These are phyloP conservation scores for Bucorvus abyssinicus DNA, from an alignment of 2,797 vertebrate species.

Conservation along the genomic window DNA sequence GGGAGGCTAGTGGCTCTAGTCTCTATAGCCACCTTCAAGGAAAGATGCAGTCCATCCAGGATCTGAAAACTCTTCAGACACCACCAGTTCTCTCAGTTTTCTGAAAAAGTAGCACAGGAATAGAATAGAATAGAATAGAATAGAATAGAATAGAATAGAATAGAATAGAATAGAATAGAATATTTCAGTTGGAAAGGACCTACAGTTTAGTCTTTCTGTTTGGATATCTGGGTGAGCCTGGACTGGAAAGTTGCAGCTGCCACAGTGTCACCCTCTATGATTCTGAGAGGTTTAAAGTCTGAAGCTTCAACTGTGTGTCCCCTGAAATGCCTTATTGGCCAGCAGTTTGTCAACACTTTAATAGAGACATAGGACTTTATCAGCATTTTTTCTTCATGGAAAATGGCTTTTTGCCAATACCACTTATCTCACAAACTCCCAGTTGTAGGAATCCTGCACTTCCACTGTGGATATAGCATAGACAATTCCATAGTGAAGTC, in stretches of 20 bases:
- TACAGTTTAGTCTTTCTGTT: not conserved
- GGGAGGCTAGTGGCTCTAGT: fast-evolving
- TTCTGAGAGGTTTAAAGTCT: not conserved
- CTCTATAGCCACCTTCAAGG: not conserved
- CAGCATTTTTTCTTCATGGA: not conserved
- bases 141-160: not conserved
- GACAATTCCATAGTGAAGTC: not conserved
- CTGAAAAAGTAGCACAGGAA: not conserved
- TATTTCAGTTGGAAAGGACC: not conserved
- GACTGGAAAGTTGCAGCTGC: not conserved
- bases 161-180: not conserved
- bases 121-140: not conserved
- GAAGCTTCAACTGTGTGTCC: not conserved
- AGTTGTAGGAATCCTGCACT: not conserved
- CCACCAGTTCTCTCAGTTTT: not conserved
- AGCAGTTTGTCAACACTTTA: not conserved
- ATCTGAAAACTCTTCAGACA: not conserved
- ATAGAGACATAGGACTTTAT: not conserved
- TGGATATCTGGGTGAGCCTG: not conserved
- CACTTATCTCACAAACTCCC: not conserved
- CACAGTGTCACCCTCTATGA: not conserved
- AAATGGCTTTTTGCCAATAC: not conserved
- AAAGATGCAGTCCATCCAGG: not conserved
- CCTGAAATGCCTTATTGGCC: not conserved
- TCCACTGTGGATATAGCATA: not conserved